phyloP scores from a whole-genome alignment of 64 coral and sea anemone genomes.

The Dendronephthya gigantea region DNA sequence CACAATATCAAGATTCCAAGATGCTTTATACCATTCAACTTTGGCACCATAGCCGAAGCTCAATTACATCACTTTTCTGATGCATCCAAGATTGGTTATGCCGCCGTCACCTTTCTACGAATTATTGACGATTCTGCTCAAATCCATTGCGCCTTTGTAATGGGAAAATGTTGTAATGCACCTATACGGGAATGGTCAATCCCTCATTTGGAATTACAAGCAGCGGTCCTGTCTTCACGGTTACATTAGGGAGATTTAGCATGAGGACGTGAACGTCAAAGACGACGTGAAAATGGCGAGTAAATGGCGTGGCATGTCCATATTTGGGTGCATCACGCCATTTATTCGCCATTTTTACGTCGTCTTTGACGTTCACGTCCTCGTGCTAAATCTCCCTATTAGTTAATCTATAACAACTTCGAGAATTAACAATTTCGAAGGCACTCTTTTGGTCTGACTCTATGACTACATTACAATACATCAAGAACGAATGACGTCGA shows the following conservation, averaged over 20 bases:
- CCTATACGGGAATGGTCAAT: constrained; percentile 20
- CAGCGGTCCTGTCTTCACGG: constrained; percentile 6
- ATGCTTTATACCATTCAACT: neutral
- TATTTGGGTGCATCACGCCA: too few species aligned
- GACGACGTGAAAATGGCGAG: too few species aligned
- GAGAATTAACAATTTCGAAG: constrained; percentile 13
- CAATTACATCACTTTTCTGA: constrained; percentile 24
- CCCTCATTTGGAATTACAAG: constrained; percentile 24
- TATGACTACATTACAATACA: constrained; percentile 25
- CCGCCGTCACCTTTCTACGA: constrained; percentile 22
- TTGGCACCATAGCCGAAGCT: neutral
- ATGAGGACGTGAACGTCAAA: too few species aligned
- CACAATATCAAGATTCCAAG: neutral
- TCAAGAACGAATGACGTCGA: constrained; percentile 30
- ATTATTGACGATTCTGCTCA: neutral
- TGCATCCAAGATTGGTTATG: constrained; percentile 30
- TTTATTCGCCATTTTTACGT: too few species aligned
- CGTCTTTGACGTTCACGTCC: too few species aligned
- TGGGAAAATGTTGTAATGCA: constrained; percentile 34
- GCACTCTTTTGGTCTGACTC: constrained; percentile 32
- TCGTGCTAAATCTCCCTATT: too few species aligned
- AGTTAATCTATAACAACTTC: neutral
- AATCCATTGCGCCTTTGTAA: constrained; percentile 27
- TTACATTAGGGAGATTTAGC: too few species aligned
- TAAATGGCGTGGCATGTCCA: too few species aligned